phyloP scores from a whole-genome alignment of 2,797 vertebrate species.

The Semotilus atromaculatus region DNA sequence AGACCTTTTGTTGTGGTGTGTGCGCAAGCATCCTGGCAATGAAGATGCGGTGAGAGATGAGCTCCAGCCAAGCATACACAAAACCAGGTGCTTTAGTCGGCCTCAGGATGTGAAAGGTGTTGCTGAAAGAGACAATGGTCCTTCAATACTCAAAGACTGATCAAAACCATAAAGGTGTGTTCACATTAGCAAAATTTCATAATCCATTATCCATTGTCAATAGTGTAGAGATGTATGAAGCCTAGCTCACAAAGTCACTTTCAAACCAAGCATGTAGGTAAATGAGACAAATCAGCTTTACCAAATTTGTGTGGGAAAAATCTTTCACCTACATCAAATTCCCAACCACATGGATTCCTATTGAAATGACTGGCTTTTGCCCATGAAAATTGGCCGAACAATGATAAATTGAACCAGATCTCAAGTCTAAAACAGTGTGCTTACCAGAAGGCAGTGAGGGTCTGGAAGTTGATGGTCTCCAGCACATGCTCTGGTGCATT shows the following conservation, averaged over 20 bases:
- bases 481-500: constrained; percentile 98
- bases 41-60: constrained; percentile 99
- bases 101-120: constrained; percentile 99
- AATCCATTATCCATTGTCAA: not conserved
- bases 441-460: constrained; percentile 98
- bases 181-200: not conserved
- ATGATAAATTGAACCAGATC: not conserved
- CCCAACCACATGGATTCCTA: not conserved
- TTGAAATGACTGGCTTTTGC: not conserved
- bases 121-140: constrained; percentile 74
- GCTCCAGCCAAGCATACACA: constrained; percentile 98
- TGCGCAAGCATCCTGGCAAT: constrained; percentile 99
- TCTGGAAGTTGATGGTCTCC: constrained; percentile 99
- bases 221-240: not conserved
- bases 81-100: constrained; percentile 99
- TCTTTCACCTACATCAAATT: not conserved
- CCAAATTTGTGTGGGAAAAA: not conserved
- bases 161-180: not conserved
- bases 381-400: not conserved
- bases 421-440: not conserved
- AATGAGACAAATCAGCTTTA: not conserved
- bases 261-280: not conserved
- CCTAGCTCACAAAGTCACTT: not conserved
- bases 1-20: constrained; percentile 99
- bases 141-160: not conserved